Base-by-base conservation (phyloP, 2,888 invertebrate genomes). In the Malacosoma neustria region DNA sequence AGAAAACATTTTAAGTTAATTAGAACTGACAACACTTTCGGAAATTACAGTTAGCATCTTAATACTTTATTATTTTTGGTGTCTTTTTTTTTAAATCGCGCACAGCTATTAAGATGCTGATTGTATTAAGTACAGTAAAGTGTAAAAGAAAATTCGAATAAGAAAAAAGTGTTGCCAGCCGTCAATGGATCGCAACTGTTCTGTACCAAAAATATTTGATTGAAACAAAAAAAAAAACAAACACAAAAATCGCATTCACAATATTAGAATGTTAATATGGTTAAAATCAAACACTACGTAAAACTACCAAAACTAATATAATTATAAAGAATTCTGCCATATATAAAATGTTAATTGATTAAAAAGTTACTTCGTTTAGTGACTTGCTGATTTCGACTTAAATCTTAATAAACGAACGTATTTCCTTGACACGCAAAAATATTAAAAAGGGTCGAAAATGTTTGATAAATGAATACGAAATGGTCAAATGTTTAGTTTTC, bases 241-340 rank as follows among this genome's bases (percentile, higher is more conserved):
- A 62, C 53, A 56, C 60, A 61, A 49, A 74, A 56, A 70, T 60
- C 61, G 57, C 57, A 66, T 66, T 67, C 54, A 68, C 62, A 65
- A 7, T 22, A 77, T 75, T 73, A 72, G 64, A 53, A 79, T 82
- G 82, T 85, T 85, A 85, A 77, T 80, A 67, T 49, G 65, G 84
- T 84, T 85, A 85, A 84, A 84, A 84, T 81, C 72, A 76, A 80
- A 66, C 64, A 57, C 50, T 66, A 68, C 60, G 70, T 66, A 74
- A 75, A 59, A 74, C 57, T 67, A 61, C 66, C 59, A 72, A 49
- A 69, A 65, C 61, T 64, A 73, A 72, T 58, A 55, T 48, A 44
- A 37, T 42, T 48, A 52, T 57, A 61, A 51, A 56, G 51, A 54
- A 41, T 51, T 48, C 22, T 22, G 22, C 9, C 6, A 62, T 55